Evolutionary conservation across 1,140 invertebrate genomes (phyloP).

Genomic region (Argopecten irradians): DNA sequence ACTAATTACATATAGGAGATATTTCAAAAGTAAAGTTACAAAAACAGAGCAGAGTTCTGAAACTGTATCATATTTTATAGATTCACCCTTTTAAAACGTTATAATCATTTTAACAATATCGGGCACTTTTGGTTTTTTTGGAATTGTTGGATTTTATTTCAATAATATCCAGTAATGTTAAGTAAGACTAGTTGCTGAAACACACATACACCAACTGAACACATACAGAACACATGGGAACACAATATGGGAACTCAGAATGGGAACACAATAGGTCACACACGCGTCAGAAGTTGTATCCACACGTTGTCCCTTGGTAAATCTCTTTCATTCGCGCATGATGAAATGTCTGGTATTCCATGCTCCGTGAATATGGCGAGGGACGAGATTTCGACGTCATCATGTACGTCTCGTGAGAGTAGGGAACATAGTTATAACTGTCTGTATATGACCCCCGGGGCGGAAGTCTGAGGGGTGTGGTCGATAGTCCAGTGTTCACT

Average conservation of each 20-base stretch:
- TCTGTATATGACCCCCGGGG: constrained; percentile 47
- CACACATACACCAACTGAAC: neutral
- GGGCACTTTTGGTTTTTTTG: too few species aligned
- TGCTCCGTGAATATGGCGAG: constrained; percentile 55
- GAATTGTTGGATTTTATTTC: neutral
- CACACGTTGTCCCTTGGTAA: constrained; percentile 56
- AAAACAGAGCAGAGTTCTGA: too few species aligned
- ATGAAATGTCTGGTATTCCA: constrained; percentile 57
- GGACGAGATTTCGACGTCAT: constrained; percentile 57
- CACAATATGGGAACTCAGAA: neutral
- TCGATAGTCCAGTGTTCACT: constrained; percentile 44
- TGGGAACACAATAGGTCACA: neutral
- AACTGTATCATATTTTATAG: too few species aligned
- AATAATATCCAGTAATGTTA: neutral
- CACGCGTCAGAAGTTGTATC: constrained; percentile 53
- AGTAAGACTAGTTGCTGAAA: neutral
- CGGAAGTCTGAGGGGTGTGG: constrained; percentile 53
- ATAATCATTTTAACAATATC: too few species aligned
- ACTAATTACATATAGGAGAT: too few species aligned
- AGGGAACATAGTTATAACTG: constrained; percentile 56
- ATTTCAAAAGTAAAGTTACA: too few species aligned
- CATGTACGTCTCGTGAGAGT: constrained; percentile 60
- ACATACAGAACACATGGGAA: neutral
- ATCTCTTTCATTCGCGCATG: constrained; percentile 58
- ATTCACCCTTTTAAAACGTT: too few species aligned